Base-by-base conservation (phyloP, 64 coral and sea anemone genomes). In the Pachyseris speciosa region DNA sequence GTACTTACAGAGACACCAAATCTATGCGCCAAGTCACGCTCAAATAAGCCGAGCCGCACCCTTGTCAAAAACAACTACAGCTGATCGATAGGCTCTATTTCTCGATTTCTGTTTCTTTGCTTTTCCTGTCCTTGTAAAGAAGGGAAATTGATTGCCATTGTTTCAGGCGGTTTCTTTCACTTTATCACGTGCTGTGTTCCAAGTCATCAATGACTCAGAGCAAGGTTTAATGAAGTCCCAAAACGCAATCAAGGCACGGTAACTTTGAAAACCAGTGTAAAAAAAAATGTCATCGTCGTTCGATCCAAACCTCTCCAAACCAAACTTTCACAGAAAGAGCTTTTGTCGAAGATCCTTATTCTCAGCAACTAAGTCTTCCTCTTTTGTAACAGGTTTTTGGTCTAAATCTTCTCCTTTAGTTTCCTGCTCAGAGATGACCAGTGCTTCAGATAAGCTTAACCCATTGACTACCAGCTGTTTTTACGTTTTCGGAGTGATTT, bases 31-130 rank as follows among this genome's bases (percentile, higher is more conserved):
- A n/a, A n/a, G n/a, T n/a, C n/a, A n/a, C n/a, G n/a, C n/a, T n/a
- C 43, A 10, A 45, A 45, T 45, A 10, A 45, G 10, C 43, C 4
- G 10, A 45, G 43, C 10, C 43, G 43, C 43, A 45, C 43, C 43
- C 43, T 45, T 45, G 43, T 45, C 43, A 45, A 10, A 45, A 45
- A 45, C 43, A 45, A n/a, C n/a, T n/a, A n/a, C n/a, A n/a, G n/a
- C n/a, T 84, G 89, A 41, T 84, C 65, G 63, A 91, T 72, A 1
- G 89, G 42, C 44, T 91, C 28, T 20, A 84, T 84, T 37, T 83
- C 40, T 42, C 78, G 53, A n/a, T 33, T 63, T 37, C 79, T 83
- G 9, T 72, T 16, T 58, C 65, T 84, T 74, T 91, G 33, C 58
- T 55, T 59, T 16, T 91, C 44, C 20, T 84, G 31, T 9, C 84